Conservation (phyloP, 2,888 invertebrate species). For the Andrena dorsata region DNA sequence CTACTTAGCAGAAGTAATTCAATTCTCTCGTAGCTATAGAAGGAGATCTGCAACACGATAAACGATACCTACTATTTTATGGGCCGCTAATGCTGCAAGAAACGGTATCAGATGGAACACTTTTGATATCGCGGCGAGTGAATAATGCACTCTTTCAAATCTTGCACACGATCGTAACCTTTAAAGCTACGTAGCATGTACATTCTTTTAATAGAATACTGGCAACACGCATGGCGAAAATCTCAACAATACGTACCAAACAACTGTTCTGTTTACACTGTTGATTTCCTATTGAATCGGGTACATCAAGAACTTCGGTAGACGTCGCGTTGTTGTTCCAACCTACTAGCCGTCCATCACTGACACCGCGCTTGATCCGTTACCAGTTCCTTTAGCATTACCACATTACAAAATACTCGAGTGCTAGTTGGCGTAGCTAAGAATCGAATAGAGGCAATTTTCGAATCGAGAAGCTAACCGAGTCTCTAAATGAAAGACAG, state of each 20-base stretch:
- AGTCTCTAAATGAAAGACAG: background rate
- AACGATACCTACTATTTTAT: slow-evolving; percentile 6
- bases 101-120: slow-evolving; percentile 24
- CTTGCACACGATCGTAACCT: slow-evolving; percentile 23
- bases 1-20: background rate
- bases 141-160: slow-evolving; percentile 35
- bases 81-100: background rate
- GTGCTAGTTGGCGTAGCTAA: too few relatives aligned
- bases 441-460: background rate
- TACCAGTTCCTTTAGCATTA: too few relatives aligned
- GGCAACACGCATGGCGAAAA: background rate
- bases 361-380: too few relatives aligned
- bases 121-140: slow-evolving; percentile 22
- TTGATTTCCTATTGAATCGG: background rate
- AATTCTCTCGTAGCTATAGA: background rate
- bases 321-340: background rate
- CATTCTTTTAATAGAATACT: background rate
- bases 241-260: background rate
- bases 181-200: background rate
- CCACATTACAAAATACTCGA: too few relatives aligned
- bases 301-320: background rate
- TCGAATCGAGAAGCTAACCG: background rate
- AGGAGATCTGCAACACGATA: slow-evolving; percentile 20
- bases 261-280: background rate
- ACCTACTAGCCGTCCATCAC: background rate